These are phyloP conservation scores for Clostera curtula DNA, from an alignment of 2,888 invertebrate species.

Conservation along the genomic window DNA sequence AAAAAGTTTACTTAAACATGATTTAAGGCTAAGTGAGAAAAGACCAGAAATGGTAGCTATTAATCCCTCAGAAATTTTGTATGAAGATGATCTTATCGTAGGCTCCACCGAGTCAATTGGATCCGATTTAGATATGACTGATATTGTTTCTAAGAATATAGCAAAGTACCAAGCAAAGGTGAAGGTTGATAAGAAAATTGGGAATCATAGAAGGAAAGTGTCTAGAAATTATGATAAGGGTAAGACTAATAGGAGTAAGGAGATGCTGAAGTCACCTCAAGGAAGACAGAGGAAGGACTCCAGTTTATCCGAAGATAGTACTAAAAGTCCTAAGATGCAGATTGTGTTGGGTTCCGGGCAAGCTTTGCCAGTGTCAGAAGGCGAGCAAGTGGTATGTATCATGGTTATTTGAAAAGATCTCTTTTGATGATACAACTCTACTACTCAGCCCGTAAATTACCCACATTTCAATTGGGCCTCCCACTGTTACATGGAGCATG, in stretches of 20 bases:
- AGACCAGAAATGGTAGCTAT: conserved; percentile 24
- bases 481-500: too few relatives aligned
- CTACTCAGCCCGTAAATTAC: too few relatives aligned
- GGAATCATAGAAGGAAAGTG: conserved; percentile 61
- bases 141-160: conserved; percentile 37
- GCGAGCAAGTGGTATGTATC: conserved; percentile 73
- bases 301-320: conserved; percentile 48
- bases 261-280: conserved; percentile 44
- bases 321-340: conserved; percentile 61
- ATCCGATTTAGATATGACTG: conserved; percentile 38
- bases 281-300: conserved; percentile 50
- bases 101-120: conserved; percentile 56
- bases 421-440: too few relatives aligned
- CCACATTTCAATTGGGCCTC: too few relatives aligned
- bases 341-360: conserved; percentile 70
- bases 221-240: conserved; percentile 42
- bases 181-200: conserved; percentile 48
- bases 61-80: conserved; percentile 47
- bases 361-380: conserved; percentile 72
- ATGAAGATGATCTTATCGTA: conserved; percentile 52
- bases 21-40: conserved; percentile 19
- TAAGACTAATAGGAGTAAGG: conserved; percentile 37
- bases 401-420: neutral
- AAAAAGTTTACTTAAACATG: conserved; percentile 33
- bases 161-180: conserved; percentile 37